These are phyloP conservation scores for Nylanderia fulva DNA, from an alignment of 1,140 invertebrate species.

Conservation along the genomic window DNA sequence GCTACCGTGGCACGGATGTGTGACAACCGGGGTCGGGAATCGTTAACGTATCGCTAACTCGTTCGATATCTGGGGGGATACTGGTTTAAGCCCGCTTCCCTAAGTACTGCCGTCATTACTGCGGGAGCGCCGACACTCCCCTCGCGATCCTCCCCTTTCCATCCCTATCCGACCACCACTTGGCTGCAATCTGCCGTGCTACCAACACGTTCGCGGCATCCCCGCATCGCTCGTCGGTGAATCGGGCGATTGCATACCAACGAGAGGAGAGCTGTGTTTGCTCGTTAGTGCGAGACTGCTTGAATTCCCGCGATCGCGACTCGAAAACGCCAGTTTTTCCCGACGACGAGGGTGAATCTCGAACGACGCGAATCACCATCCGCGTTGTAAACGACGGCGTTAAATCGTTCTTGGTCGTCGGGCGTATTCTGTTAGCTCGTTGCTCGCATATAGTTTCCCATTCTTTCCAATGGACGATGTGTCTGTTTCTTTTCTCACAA, in stretches of 20 bases:
- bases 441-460: not conserved
- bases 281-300: slow-evolving; percentile 77
- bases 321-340: slow-evolving; percentile 64
- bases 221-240: slow-evolving; percentile 76
- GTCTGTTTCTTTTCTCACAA: not conserved
- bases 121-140: slow-evolving; percentile 44
- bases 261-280: slow-evolving; percentile 78
- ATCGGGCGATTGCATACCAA: slow-evolving; percentile 82
- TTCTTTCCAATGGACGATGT: not conserved
- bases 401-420: slow-evolving; percentile 28
- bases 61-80: slow-evolving; percentile 78
- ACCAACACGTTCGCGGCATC: slow-evolving; percentile 64
- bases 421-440: not conserved
- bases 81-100: slow-evolving; percentile 74
- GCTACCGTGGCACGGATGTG: slow-evolving; percentile 51
- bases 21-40: slow-evolving; percentile 67
- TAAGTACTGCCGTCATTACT: slow-evolving; percentile 75
- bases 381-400: slow-evolving; percentile 48
- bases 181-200: slow-evolving; percentile 62
- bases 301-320: slow-evolving; percentile 66
- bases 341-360: slow-evolving; percentile 59
- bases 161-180: slow-evolving; percentile 4
- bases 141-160: slow-evolving; percentile 12
- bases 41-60: slow-evolving; percentile 82
- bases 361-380: slow-evolving; percentile 45